A percentile compares a stretch with the other conserved stretches of the same genome.
These are phyloP conservation scores for Erethizon dorsatum DNA, from an alignment of 2,797 vertebrate species.

Conservation along the genomic window DNA sequence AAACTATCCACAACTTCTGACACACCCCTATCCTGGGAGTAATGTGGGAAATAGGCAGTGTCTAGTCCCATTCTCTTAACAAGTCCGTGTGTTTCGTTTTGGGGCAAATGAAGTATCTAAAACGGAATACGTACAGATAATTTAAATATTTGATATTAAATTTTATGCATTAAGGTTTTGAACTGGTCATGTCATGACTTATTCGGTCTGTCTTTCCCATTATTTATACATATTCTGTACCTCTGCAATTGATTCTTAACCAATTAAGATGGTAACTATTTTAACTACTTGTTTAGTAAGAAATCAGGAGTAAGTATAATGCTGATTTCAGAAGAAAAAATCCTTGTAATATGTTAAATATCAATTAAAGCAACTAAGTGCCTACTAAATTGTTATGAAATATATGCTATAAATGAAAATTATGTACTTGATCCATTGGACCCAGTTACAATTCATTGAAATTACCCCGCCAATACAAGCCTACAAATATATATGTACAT, in stretches of 20 bases:
- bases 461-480: conserved; percentile 17
- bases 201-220: conserved; percentile 49
- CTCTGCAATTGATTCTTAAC: conserved; percentile 16
- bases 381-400: conserved; percentile 57
- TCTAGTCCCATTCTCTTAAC: neutral
- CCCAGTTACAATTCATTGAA: conserved; percentile 1
- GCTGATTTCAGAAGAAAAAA: conserved; percentile 47
- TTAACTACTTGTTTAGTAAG: conserved; percentile 39
- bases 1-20: conserved; percentile 28
- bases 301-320: conserved; percentile 48
- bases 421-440: conserved; percentile 35
- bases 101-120: conserved; percentile 7
- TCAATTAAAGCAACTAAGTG: conserved; percentile 21
- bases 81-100: conserved; percentile 3
- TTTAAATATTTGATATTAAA: conserved; percentile 17
- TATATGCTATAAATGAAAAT: conserved; percentile 54
- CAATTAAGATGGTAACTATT: conserved; percentile 60
- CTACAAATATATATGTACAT: neutral
- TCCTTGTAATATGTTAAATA: conserved; percentile 30
- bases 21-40: neutral
- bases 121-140: neutral
- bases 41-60: neutral
- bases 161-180: conserved; percentile 50
- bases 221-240: conserved; percentile 35
- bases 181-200: neutral